phyloP scores from a whole-genome alignment of 2,113 vertebrate genomes.

The Chlorodrepanis virens region DNA sequence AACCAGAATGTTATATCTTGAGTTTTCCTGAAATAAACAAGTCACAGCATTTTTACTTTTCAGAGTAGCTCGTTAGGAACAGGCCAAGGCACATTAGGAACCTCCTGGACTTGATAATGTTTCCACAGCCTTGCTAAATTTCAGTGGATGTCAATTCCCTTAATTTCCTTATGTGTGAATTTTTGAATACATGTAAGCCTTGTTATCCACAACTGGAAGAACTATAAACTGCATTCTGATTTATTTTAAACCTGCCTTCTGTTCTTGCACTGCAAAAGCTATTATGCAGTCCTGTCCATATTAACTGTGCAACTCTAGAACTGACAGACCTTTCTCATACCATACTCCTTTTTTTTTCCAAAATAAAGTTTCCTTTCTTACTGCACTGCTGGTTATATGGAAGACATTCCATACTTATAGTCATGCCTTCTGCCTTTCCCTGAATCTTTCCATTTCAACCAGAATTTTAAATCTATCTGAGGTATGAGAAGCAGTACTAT shows the following conservation, averaged over 20 bases:
- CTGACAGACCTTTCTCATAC: background rate
- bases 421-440: background rate
- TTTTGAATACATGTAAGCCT: background rate
- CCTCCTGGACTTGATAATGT: background rate
- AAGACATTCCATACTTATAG: background rate
- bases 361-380: background rate
- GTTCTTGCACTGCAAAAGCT: background rate
- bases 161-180: background rate
- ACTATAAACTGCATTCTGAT: background rate
- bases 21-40: background rate
- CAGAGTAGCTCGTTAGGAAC: background rate
- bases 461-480: background rate
- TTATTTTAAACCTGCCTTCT: background rate
- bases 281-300: background rate
- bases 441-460: background rate
- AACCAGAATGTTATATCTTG: accelerated
- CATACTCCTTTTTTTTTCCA: too few species aligned
- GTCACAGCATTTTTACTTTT: background rate
- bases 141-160: background rate
- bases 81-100: background rate
- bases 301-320: background rate
- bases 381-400: background rate
- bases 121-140: background rate
- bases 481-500: background rate
- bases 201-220: background rate